Percentiles rank a stretch among this genome's conserved stretches.
Conservation (phyloP, 2,888 invertebrate species). For the Ennomos quercinarius region DNA sequence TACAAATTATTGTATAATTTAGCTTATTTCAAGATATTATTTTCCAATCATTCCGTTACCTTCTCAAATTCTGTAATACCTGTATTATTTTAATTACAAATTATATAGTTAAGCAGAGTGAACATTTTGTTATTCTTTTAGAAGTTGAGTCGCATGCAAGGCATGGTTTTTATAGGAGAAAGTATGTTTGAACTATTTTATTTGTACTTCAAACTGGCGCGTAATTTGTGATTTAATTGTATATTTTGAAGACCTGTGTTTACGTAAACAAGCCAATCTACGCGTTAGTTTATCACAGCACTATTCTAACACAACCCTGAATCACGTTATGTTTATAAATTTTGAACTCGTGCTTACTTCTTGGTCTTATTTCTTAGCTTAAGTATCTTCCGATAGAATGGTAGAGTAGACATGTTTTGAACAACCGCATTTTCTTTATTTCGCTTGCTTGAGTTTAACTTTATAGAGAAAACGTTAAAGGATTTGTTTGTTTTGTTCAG, state of each 20-base stretch:
- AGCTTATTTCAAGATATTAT: conserved; percentile 1
- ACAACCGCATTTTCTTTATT: conserved; percentile 22
- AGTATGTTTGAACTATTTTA: neutral
- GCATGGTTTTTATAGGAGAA: conserved; percentile 24
- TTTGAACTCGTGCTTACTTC: conserved; percentile 18
- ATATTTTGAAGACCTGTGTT: neutral
- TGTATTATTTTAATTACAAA: neutral
- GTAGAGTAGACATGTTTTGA: conserved; percentile 20
- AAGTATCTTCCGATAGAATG: conserved; percentile 24
- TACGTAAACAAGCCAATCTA: neutral
- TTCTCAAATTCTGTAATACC: conserved; percentile 2
- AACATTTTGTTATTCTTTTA: neutral
- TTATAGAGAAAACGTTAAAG: conserved; percentile 4
- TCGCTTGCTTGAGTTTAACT: conserved; percentile 25
- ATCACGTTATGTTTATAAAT: conserved; percentile 5
- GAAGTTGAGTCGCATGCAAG: conserved; percentile 18
- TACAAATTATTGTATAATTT: neutral
- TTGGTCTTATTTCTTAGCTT: conserved; percentile 19
- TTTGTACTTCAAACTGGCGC: conserved; percentile 6
- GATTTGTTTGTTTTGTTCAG: conserved; percentile 50
- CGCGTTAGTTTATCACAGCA: conserved; percentile 12
- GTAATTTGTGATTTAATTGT: neutral
- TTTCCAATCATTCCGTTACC: neutral
- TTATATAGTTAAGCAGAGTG: no score
- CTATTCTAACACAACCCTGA: conserved; percentile 5